Evolutionary conservation across 2,113 vertebrate genomes (phyloP), one percentile per base, ranked within the genome.

Genomic region (Nanger granti): DNA sequence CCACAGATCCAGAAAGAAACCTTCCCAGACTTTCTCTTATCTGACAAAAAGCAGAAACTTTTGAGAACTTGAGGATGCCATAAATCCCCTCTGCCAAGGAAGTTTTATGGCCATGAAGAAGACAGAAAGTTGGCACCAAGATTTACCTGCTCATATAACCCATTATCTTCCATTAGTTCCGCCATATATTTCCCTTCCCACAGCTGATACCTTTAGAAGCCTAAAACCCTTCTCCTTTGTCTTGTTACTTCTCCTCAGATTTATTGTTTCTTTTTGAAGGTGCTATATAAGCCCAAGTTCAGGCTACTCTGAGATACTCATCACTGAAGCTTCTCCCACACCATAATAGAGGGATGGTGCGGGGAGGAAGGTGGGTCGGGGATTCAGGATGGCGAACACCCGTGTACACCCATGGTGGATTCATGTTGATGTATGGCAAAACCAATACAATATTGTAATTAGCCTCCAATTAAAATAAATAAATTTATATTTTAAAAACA

Each of bases 351-450:
- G 62, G 14, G 29, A 64, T 64, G 6, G 29, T 64, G 8, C 0
- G 7, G 62, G 29, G 29, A 64, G 13, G 29, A 3, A 64, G 13
- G 62, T 64, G 60, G 62, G 62, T 3, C 5, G 0, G 62, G 29
- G 62, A 28, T 31, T 62, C 60, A 31, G 60, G 29, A 64, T 34
- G 29, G 62, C 29, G 29, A 34, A 64, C 29, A 34, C 11, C 7
- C 0, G 0, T 64, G 29, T 31, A 64, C 29, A 15, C 62, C 62
- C 6, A 0, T 31, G 62, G 62, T 3, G 0, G 62, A 64, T 34
- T 64, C 62, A 64, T 64, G 62, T 17, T 15, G 29, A 64, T 34
- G 14, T 64, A 64, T 31, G 62, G 29, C 29, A 64, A 64, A 31
- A 64, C 62, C 62, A 64, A 31, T 64, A 64, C 29, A 64, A 31